These are phyloP conservation scores for Mnemiopsis leidyi DNA, from an alignment of 37 sponge, comb jelly and placozoan species.

Conservation along the genomic window DNA sequence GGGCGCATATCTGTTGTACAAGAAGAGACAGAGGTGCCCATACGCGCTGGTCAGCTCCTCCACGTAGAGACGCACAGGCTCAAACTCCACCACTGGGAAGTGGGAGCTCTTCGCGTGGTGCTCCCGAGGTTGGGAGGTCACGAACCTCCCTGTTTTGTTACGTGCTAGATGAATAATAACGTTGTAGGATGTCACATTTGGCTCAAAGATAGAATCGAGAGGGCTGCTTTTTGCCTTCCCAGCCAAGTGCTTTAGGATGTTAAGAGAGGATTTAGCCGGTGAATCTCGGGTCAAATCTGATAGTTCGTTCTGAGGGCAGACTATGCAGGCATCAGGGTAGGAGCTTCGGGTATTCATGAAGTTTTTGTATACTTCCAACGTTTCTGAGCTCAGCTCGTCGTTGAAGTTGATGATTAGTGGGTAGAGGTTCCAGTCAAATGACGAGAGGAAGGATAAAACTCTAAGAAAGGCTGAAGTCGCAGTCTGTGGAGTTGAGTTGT, in stretches of 20 bases:
- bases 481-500: slow-evolving; percentile 76
- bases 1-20: slow-evolving; percentile 21
- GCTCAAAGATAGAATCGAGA: background rate
- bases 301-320: slow-evolving; percentile 26
- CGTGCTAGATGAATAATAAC: slow-evolving; percentile 40
- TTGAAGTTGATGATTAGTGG: slow-evolving; percentile 83
- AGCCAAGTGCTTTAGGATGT: slow-evolving; percentile 26
- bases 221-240: background rate
- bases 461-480: slow-evolving; percentile 75
- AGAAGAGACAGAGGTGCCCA: slow-evolving; percentile 14
- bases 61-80: slow-evolving; percentile 14
- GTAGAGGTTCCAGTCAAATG: slow-evolving; percentile 77
- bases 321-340: slow-evolving; percentile 36
- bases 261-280: slow-evolving; percentile 1
- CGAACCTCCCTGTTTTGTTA: background rate
- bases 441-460: slow-evolving; percentile 78
- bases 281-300: background rate
- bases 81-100: slow-evolving; percentile 59
- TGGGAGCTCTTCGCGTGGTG: slow-evolving; percentile 48
- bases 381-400: slow-evolving; percentile 1
- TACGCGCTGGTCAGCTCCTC: slow-evolving; percentile 7
- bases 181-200: slow-evolving; percentile 18
- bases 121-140: background rate
- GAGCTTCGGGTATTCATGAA: slow-evolving; percentile 6
- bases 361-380: background rate